Base-by-base conservation (phyloP, 2,888 invertebrate species). In the Aphodius sticticus region DNA sequence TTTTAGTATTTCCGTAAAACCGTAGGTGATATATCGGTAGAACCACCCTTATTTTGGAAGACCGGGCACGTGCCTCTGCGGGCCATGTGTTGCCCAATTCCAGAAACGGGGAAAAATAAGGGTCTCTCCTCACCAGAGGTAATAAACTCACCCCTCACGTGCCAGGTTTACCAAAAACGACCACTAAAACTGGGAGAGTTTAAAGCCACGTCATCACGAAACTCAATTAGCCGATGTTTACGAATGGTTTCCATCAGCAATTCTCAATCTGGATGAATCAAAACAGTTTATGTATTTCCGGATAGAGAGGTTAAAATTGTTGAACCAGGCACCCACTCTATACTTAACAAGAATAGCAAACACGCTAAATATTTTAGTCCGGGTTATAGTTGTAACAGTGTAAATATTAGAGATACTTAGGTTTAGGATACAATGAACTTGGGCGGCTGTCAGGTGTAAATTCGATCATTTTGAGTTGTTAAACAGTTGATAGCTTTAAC, bases 31-130 rank as follows among this genome's bases (percentile, higher is more conserved):
- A 53, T 53, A 53, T 53, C 53, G 12, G 53, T 53, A 5, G 12
- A 53, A 53, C 9, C 53, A 53, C 53, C 53, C 53, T 53, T 53
- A 53, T 53, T 53, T 53, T 53, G 53, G 53, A 71, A 71, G 6
- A 71, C 26, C 16, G 35, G 74, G 74, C 74, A 74, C 74, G 74
- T 74, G 74, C 35, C 36, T 7, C 2, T 35, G 74, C 6, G n/a
- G 74, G 74, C 74, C 74, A 74, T 74, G 74, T 74, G 74, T 74
- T 74, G 12, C 35, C 14, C 36, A 36, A 36, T 74, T 74, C 74
- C 74, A 74, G 36, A 74, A 74, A 36, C 14, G 14, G 74, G 35
- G 74, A 74, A 74, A 74, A 53, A 53, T 53, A 53, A 53, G 53
- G 53, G 53, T 53, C 53, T 53, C 53, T 53, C 12, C 6, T 1